A percentile compares a stretch with the other conserved stretches of the same genome.
Evolutionary conservation across 2,113 vertebrate species (phyloP).

Genomic region (Protobothrops flavoviridis): DNA sequence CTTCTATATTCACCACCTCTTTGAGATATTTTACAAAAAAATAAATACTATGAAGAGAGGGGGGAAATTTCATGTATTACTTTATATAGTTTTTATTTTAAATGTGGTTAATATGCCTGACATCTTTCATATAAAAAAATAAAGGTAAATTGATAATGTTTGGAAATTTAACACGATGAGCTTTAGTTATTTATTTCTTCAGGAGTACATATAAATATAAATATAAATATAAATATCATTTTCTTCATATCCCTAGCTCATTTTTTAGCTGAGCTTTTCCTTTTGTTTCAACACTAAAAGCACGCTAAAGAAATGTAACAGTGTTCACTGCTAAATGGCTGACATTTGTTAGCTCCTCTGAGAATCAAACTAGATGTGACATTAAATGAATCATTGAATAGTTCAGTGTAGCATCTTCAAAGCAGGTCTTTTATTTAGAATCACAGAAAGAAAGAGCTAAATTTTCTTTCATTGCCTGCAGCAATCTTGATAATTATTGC

Average conservation of each 20-base stretch:
- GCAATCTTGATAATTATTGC: neutral
- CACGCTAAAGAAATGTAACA: neutral
- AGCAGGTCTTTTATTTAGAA: neutral
- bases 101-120: neutral
- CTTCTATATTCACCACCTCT: neutral
- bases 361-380: neutral
- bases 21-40: neutral
- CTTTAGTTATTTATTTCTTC: neutral
- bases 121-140: neutral
- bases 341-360: neutral
- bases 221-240: neutral
- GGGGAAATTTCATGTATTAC: neutral
- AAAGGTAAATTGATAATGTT: neutral
- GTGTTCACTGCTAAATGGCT: neutral
- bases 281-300: neutral
- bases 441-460: neutral
- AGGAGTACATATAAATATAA: neutral
- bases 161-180: neutral
- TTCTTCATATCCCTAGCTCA: neutral
- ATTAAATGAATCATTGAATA: neutral
- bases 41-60: neutral
- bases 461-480: neutral
- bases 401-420: neutral
- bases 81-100: neutral
- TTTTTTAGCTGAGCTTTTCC: neutral